Evolutionary conservation across 2,797 vertebrate species (phyloP), one percentile per base, ranked within the genome.

Genomic region (Sebastes matsubarae): DNA sequence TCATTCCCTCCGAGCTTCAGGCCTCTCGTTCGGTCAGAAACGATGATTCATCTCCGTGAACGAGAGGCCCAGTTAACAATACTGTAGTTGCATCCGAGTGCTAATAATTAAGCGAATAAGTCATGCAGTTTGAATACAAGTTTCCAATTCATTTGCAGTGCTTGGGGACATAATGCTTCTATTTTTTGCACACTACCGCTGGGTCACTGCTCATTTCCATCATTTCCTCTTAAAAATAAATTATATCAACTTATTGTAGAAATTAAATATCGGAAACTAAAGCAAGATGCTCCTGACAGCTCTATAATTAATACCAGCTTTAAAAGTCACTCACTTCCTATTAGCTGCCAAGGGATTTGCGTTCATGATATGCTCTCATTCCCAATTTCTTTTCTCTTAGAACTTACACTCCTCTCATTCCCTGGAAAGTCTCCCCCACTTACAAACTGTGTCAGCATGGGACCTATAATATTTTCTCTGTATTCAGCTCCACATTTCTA

Each of bases 351-450:
- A 18, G 76, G 25, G 34, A 67, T 68, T 80, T 30, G 25, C 42
- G 25, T 77, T 80, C 46, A 72, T 52, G 71, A 79, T 58, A 29
- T 52, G 24, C 68, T 73, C 30, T 80, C 79, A 57, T 75, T 77
- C 42, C 54, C 55, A 57, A 46, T 58, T 52, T 25, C 24, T 54
- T 59, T 38, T 59, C 29, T 78, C 66, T 81, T 25, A 24, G 10
- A 68, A 78, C 8, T 29, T 46, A 10, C 20, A 14, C 59, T 79
- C 58, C 54, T 59, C 60, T 77, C 54, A 42, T 79, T 87, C 58
- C 30, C 60, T 64, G 50, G 63, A 82, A 86, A 79, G 58, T 80
- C 67, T 87, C 80, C 72, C 77, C 72, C 64, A 64, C 79, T 88
- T 87, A 73, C 10, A 69, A 75, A 75, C 70, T 9, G 4, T 66